These are phyloP conservation scores for Glaucomys volans DNA, from an alignment of 2,113 vertebrate species.

Conservation along the genomic window DNA sequence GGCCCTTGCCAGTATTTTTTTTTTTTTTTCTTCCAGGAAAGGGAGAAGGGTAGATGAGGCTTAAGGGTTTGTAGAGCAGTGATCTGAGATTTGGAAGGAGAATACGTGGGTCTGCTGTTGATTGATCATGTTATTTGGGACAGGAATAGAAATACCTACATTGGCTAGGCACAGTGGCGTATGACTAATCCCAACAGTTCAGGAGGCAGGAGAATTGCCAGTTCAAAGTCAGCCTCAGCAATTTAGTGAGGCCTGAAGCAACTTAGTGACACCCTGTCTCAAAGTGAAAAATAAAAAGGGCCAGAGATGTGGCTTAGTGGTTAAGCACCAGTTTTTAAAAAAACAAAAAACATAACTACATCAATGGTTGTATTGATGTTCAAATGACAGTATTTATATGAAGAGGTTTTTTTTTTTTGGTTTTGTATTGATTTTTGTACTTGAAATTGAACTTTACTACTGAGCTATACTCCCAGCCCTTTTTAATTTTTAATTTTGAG, in stretches of 20 bases:
- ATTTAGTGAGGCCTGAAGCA: too few species aligned
- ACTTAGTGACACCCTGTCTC: too few species aligned
- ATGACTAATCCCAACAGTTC: too few species aligned
- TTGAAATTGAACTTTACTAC: background rate
- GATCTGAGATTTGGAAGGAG: background rate
- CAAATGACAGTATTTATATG: background rate
- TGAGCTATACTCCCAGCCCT: background rate
- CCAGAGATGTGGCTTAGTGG: too few species aligned
- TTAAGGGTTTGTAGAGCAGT: background rate
- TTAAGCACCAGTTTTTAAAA: too few species aligned
- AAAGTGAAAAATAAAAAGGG: too few species aligned
- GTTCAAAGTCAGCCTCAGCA: too few species aligned
- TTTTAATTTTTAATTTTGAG: background rate
- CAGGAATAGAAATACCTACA: background rate
- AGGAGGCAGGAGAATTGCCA: too few species aligned
- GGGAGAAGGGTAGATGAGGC: background rate
- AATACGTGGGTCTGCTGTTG: background rate
- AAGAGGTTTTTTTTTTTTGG: background rate
- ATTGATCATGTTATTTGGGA: background rate
- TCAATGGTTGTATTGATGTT: conserved; percentile 25
- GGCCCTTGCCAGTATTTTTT: background rate
- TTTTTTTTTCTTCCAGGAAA: too few species aligned
- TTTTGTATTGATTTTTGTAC: background rate
- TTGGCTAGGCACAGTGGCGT: too few species aligned
- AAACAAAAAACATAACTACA: background rate